Evolutionary conservation across 2,797 vertebrate genomes (phyloP).

Genomic region (Echiichthys vipera): DNA sequence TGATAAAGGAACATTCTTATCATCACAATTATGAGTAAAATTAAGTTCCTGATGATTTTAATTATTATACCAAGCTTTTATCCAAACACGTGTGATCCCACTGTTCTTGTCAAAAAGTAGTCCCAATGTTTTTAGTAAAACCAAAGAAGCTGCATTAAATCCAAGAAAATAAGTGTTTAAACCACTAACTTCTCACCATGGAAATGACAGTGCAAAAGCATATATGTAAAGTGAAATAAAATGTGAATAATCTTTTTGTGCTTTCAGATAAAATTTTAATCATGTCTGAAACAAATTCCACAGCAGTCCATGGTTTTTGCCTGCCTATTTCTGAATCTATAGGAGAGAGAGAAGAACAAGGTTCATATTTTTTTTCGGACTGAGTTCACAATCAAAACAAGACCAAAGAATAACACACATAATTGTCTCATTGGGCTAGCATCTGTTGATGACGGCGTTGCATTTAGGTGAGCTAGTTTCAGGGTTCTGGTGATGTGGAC

Average conservation of each 20-base stretch:
- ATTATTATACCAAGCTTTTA: conserved; percentile 30
- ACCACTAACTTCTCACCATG: background rate
- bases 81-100: conserved; percentile 3
- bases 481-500: background rate
- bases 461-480: background rate
- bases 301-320: background rate
- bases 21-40: conserved; percentile 2
- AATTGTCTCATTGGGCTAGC: background rate
- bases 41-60: too few relatives aligned
- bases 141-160: background rate
- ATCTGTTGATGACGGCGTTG: background rate
- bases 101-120: background rate
- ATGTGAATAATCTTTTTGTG: too few relatives aligned
- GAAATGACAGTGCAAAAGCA: conserved; percentile 1
- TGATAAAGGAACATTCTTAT: conserved; percentile 3
- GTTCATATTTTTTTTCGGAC: too few relatives aligned
- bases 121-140: background rate
- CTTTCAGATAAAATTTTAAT: background rate
- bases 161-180: background rate
- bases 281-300: too few relatives aligned
- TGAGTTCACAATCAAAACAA: background rate
- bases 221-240: too few relatives aligned
- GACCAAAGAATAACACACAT: background rate
- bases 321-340: background rate
- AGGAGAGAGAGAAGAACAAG: background rate